Evolutionary conservation across 2,888 invertebrate genomes (phyloP).

Genomic region (Thera obeliscata): DNA sequence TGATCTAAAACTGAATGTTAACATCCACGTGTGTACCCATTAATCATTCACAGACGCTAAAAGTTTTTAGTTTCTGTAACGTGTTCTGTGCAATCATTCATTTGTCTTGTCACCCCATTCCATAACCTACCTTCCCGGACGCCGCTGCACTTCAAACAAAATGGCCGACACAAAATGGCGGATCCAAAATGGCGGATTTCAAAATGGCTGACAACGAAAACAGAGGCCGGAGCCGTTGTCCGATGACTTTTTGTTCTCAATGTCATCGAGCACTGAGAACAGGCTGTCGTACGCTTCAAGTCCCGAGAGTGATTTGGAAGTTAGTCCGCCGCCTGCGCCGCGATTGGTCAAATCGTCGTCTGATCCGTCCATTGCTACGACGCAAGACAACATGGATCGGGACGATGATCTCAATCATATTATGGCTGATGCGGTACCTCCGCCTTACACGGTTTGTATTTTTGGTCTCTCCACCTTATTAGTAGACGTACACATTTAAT

Average conservation of each 20-base stretch:
- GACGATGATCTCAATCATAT: constrained; percentile 82
- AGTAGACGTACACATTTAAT: too few species aligned
- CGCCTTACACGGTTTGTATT: constrained; percentile 92
- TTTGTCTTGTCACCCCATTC: constrained; percentile 84
- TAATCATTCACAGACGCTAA: constrained; percentile 79
- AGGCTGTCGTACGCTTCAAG: constrained; percentile 98
- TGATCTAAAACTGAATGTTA: constrained; percentile 53
- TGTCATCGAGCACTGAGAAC: constrained; percentile 92
- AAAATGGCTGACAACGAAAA: constrained; percentile 51
- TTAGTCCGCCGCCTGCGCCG: constrained; percentile 92
- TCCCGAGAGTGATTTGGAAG: constrained; percentile 95
- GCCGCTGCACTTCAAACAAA: constrained; percentile 58
- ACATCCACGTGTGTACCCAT: constrained; percentile 67
- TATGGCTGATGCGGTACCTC: constrained; percentile 88
- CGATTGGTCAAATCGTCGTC: constrained; percentile 93
- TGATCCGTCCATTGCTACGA: constrained; percentile 97
- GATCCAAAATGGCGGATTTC: constrained; percentile 51
- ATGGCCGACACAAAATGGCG: constrained; percentile 58
- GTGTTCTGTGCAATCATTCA: constrained; percentile 78
- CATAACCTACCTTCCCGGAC: constrained; percentile 80
- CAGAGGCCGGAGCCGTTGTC: constrained; percentile 98
- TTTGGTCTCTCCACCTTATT: constrained; percentile 28
- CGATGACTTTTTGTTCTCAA: constrained; percentile 99
- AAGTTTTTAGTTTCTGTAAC: constrained; percentile 69
- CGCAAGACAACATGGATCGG: constrained; percentile 92